These are phyloP conservation scores for Pelmatolapia mariae DNA, from an alignment of 2,113 vertebrate genomes.

Conservation along the genomic window DNA sequence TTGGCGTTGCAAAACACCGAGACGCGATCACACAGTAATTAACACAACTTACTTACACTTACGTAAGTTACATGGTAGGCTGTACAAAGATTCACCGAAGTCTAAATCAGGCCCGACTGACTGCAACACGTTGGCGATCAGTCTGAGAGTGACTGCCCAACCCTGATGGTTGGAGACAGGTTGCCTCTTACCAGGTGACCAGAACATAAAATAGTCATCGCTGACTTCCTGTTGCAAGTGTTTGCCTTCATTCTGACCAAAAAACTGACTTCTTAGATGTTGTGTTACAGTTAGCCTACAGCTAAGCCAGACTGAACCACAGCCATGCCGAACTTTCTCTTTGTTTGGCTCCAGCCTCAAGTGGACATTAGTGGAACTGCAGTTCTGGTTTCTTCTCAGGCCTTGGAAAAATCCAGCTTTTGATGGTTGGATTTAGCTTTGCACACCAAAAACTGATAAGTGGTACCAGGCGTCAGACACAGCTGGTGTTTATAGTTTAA, in stretches of 20 bases:
- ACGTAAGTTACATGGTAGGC: rapidly evolving
- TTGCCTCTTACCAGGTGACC: background rate
- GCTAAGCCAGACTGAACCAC: background rate
- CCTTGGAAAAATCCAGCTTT: background rate
- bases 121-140: background rate
- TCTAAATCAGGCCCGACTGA: background rate
- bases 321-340: rapidly evolving
- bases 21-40: background rate
- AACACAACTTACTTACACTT: background rate
- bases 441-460: background rate
- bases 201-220: background rate
- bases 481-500: background rate
- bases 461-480: background rate
- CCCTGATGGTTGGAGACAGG: background rate
- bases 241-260: background rate
- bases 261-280: background rate
- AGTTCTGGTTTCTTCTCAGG: background rate
- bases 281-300: background rate
- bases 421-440: background rate
- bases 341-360: background rate
- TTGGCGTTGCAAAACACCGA: background rate
- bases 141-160: background rate
- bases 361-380: background rate
- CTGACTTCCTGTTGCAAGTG: background rate
- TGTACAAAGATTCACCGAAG: background rate